Percentiles rank a stretch among this genome's conserved stretches.
Conservation (phyloP, 2,113 vertebrate species). For the Paradisaea rubra region DNA sequence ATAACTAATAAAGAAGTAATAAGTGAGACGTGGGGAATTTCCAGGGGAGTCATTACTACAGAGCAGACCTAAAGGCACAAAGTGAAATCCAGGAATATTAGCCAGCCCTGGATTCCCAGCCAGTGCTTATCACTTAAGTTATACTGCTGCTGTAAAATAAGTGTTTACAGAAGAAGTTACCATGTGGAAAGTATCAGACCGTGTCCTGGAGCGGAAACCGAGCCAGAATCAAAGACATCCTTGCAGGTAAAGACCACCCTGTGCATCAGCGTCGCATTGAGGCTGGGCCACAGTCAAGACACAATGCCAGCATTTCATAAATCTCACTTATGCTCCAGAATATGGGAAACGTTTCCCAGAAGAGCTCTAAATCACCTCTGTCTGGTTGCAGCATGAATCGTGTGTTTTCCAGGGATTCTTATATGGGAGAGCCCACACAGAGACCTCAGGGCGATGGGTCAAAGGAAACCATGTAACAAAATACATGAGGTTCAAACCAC, state of each 20-base stretch:
- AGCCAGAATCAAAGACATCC: neutral
- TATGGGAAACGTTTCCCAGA: neutral
- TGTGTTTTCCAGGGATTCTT: neutral
- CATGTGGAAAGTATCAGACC: neutral
- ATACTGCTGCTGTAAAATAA: neutral
- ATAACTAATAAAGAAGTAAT: conserved; percentile 45
- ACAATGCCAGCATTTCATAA: neutral
- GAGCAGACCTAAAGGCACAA: conserved; percentile 38
- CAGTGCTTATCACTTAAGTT: neutral
- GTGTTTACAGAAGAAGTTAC: neutral
- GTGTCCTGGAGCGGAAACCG: neutral
- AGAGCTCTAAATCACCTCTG: neutral
- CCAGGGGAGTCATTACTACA: conserved; percentile 56
- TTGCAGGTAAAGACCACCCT: neutral
- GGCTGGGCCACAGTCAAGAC: neutral
- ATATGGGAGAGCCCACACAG: neutral
- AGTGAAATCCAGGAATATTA: conserved; percentile 17
- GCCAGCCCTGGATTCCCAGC: conserved; percentile 39
- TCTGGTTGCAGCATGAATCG: neutral
- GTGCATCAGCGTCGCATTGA: fast-evolving
- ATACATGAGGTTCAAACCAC: neutral
- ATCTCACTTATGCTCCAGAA: neutral
- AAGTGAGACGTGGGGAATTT: conserved; percentile 50
- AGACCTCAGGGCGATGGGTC: neutral
- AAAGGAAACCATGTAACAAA: neutral